A percentile compares a stretch with the other conserved stretches of the same genome.
Conservation (phyloP, 2,113 vertebrate genomes). For the Nannospalax galili region DNA sequence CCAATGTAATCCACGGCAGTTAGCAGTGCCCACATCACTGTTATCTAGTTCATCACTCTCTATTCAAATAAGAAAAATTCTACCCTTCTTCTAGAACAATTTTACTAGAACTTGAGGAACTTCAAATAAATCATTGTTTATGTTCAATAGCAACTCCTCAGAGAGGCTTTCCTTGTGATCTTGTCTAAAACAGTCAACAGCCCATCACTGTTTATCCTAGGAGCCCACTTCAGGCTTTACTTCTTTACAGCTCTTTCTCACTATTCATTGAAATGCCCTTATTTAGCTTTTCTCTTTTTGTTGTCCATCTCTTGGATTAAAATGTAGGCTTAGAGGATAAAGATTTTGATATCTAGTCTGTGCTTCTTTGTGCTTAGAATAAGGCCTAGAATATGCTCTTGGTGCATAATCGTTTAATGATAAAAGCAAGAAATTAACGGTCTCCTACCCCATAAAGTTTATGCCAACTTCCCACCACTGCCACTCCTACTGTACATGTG, state of each 20-base stretch:
- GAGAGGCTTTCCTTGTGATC: neutral
- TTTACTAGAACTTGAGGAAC: neutral
- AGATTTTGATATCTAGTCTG: neutral
- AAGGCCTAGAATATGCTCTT: neutral
- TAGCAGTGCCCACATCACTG: fast-evolving
- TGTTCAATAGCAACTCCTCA: neutral
- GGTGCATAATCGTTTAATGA: neutral
- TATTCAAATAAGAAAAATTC: neutral
- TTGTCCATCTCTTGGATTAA: neutral
- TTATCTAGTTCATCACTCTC: neutral
- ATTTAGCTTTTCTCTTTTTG: neutral
- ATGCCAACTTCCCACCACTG: neutral
- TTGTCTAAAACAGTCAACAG: neutral
- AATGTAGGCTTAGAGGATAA: neutral
- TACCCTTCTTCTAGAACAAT: neutral
- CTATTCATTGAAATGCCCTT: neutral
- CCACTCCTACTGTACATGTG: neutral
- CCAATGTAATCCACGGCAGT: neutral
- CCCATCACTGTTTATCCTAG: neutral
- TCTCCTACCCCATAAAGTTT: neutral
- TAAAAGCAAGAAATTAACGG: neutral
- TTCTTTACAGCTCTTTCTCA: neutral
- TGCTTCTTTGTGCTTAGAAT: neutral
- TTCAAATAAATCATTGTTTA: neutral
- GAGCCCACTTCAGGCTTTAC: neutral